phyloP scores from a whole-genome alignment of 2,888 invertebrate species.

The Stenodema calcarata region DNA sequence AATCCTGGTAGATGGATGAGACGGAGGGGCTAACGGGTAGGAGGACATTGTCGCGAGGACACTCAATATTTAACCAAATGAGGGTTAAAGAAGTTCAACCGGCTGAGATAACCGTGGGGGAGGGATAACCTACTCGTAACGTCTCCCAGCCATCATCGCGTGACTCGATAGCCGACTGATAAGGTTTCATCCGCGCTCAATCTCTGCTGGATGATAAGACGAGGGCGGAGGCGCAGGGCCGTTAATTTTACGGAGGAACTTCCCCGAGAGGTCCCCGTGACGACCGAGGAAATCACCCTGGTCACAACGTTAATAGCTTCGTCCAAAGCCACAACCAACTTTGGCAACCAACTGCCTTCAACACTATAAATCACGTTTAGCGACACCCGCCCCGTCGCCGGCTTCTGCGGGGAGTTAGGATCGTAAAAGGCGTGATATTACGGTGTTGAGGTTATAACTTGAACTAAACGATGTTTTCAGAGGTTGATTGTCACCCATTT shows the following conservation, averaged over 20 bases:
- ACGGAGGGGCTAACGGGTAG: not conserved
- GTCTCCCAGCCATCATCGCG: not conserved
- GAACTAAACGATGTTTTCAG: not conserved
- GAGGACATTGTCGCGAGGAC: not conserved
- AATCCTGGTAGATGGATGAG: not conserved
- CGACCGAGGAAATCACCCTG: not conserved
- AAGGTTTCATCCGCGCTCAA: not conserved
- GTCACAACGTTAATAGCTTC: not conserved
- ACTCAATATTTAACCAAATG: not conserved
- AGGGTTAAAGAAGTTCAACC: not conserved
- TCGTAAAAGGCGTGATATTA: not conserved
- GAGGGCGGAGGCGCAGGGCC: not conserved
- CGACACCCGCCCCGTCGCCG: not conserved
- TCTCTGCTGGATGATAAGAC: not conserved
- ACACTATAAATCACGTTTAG: not conserved
- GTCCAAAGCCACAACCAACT: not conserved
- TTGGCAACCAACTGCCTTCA: not conserved
- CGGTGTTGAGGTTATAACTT: not conserved
- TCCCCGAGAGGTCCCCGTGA: not conserved
- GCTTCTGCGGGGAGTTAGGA: not conserved
- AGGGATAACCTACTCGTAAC: too few relatives aligned
- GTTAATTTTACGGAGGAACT: not conserved
- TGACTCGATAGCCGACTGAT: not conserved
- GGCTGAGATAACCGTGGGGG: not conserved
- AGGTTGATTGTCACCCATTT: not conserved